phyloP scores from a whole-genome alignment of 2,888 invertebrate species.

The Druceiella hillmani region DNA sequence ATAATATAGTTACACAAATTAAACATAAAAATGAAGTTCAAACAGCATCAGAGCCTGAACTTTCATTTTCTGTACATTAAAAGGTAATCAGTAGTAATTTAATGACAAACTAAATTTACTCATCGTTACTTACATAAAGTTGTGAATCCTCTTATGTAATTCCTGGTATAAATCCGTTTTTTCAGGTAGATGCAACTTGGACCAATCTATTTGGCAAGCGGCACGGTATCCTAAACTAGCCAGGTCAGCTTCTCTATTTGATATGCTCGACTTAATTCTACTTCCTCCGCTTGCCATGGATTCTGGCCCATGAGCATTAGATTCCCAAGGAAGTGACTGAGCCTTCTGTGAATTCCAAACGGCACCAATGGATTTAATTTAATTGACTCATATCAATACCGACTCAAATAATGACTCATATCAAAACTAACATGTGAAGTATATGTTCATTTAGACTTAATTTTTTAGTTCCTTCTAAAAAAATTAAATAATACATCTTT shows the following conservation, averaged over 20 bases:
- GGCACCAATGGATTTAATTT: too few relatives aligned
- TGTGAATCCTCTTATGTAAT: constrained; percentile 58
- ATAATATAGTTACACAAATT: neutral
- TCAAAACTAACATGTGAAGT: too few relatives aligned
- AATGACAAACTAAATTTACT: neutral
- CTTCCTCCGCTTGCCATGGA: neutral
- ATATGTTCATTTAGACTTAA: too few relatives aligned
- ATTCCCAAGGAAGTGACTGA: too few relatives aligned
- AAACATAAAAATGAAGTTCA: neutral
- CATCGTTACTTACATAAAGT: constrained; percentile 54
- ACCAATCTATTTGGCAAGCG: constrained; percentile 58
- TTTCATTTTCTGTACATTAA: constrained; percentile 4
- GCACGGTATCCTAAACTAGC: constrained; percentile 52
- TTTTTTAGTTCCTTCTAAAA: too few relatives aligned
- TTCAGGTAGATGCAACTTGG: constrained; percentile 55
- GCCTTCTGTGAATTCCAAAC: too few relatives aligned
- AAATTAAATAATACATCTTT: too few relatives aligned
- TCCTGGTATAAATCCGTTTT: constrained; percentile 64
- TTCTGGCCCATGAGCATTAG: neutral
- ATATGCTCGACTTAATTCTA: too few relatives aligned
- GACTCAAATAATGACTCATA: neutral
- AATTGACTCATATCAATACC: neutral
- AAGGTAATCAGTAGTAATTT: constrained; percentile 19
- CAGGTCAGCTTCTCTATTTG: constrained; percentile 44
- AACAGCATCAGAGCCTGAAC: constrained; percentile 1